Evolutionary conservation across 2,113 vertebrate species (phyloP).

Genomic region (Crocuta crocuta): DNA sequence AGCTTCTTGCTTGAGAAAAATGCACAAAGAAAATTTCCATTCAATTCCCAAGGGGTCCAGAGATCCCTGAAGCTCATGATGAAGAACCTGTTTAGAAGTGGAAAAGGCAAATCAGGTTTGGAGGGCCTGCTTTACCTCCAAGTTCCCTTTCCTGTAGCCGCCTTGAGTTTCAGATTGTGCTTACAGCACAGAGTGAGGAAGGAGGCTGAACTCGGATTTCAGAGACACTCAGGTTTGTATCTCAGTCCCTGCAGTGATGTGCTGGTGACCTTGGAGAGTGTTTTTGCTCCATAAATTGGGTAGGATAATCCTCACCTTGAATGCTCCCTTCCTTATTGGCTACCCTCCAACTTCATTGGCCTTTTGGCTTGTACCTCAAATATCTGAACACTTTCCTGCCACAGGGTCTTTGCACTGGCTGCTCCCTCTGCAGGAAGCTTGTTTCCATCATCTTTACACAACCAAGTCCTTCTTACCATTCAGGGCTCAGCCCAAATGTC

Average conservation of each 20-base stretch:
- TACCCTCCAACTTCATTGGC: background rate
- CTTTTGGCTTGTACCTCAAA: background rate
- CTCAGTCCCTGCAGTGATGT: background rate
- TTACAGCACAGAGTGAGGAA: background rate
- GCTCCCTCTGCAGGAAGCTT: background rate
- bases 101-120: slow-evolving; percentile 36
- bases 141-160: background rate
- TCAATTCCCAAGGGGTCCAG: slow-evolving; percentile 40
- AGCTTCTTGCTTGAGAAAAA: slow-evolving; percentile 8
- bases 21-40: slow-evolving; percentile 37
- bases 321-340: background rate
- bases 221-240: background rate
- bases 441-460: background rate
- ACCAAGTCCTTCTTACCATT: background rate
- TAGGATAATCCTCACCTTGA: background rate
- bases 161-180: background rate
- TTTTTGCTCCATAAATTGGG: background rate
- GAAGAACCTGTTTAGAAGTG: slow-evolving; percentile 51
- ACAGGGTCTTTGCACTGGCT: background rate
- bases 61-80: background rate
- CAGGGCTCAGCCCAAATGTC: background rate
- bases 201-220: background rate
- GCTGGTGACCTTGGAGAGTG: background rate
- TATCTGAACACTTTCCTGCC: slow-evolving; percentile 1
- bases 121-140: background rate